phyloP scores from a whole-genome alignment of 1,140 invertebrate genomes.

The Lepidurus arcticus region DNA sequence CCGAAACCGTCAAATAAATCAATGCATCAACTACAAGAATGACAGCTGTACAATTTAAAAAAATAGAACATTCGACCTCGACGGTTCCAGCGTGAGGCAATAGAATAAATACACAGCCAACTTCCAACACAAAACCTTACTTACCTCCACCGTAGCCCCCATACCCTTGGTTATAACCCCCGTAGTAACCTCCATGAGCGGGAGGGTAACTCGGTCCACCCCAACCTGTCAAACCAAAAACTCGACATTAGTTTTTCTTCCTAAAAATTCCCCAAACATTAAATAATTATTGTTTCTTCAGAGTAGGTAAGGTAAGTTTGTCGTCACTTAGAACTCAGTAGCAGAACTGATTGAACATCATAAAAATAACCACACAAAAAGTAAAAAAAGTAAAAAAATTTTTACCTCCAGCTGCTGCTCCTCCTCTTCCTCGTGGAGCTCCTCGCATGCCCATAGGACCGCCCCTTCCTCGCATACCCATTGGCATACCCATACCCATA shows the following conservation, averaged over 20 bases:
- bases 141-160: slow-evolving; percentile 51
- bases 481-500: slow-evolving; percentile 64
- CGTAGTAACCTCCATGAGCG: slow-evolving; percentile 42
- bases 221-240: slow-evolving; percentile 37
- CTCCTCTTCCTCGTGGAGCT: slow-evolving; percentile 58
- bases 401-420: slow-evolving; percentile 37
- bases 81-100: slow-evolving; percentile 16
- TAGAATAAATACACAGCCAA: slow-evolving; percentile 8
- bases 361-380: slow-evolving; percentile 35
- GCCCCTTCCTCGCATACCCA: slow-evolving; percentile 39
- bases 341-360: slow-evolving; percentile 36
- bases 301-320: background rate
- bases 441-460: slow-evolving; percentile 54
- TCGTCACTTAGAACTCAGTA: slow-evolving; percentile 24
- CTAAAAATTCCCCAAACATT: background rate
- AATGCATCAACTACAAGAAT: slow-evolving; percentile 15
- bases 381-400: background rate
- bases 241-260: slow-evolving; percentile 26
- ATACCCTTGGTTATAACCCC: slow-evolving; percentile 46
- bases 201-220: slow-evolving; percentile 64
- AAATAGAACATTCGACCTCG: slow-evolving; percentile 11
- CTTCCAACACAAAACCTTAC: slow-evolving; percentile 19
- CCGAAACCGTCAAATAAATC: slow-evolving; percentile 15
- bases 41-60: slow-evolving; percentile 12
- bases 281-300: no score